Evolutionary conservation across 2,888 invertebrate species (phyloP), one percentile per base, ranked within the genome.

Genomic region (Drosophila neutralis): DNA sequence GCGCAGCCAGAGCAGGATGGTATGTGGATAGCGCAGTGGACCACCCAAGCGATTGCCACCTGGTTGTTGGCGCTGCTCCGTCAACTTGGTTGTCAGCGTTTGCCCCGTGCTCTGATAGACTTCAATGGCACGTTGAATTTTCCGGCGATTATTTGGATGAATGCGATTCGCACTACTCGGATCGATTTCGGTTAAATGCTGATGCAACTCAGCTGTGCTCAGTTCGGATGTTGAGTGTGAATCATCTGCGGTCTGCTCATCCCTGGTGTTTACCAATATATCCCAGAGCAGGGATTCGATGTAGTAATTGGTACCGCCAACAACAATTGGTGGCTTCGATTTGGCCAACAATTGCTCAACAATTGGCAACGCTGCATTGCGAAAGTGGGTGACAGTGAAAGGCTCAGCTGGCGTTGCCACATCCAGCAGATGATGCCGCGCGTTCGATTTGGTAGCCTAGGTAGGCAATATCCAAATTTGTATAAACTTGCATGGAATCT

Each of bases 401-500:
- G 95, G 94, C 89, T 95, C 94, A 63, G 95, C 94, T 0, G 99
- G 98, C 81, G 97, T 96, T 66, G 98, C 93, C 71, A 98, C 95
- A 91, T 98, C 97, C 74, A 99, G 94, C 90, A 99, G 94, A 91
- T 99, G 98, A 94, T 99, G 99, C 1, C 94, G 95, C 0, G 95
- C 96, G 83, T 94, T 92, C 38, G 94, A 92, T 29, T 90, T 92
- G 0, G 97, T 97, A 0, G 98, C 98, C 94, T 99, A 99, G 33
- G 99, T 99, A 98, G 81, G 97, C 96, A 87, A 99, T 96, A 91
- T 99, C 96, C 88, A 99, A 93, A 0, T 98, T 97, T 93, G 96
- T 97, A 94, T 99, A 99, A 36, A 99, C 96, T 96, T 99, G 99
- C 98, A 99, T 99, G 27, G 99, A 98, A 95, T 99, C 99, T 0